Evolutionary conservation across 2,797 vertebrate genomes (phyloP).

Genomic region (Thalassophryne amazonica): DNA sequence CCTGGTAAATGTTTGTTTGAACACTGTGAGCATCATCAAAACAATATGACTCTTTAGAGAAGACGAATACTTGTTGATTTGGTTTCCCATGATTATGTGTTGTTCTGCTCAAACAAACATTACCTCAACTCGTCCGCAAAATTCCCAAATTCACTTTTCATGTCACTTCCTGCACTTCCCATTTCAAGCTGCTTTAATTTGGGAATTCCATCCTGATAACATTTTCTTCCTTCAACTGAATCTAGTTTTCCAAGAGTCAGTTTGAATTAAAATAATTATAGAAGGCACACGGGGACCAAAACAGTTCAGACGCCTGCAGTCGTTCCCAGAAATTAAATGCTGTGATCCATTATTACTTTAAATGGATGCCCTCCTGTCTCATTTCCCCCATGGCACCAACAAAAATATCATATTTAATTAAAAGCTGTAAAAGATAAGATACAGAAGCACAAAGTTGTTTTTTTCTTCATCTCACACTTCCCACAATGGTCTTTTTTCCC

Average conservation of each 20-base stretch:
- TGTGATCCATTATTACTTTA: slow-evolving; percentile 1
- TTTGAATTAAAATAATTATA: too few species aligned
- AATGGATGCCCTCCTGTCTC: not conserved
- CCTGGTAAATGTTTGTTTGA: slow-evolving; percentile 57
- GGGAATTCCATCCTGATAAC: slow-evolving; percentile 17
- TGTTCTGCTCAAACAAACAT: slow-evolving; percentile 60
- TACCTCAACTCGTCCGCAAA: slow-evolving; percentile 21
- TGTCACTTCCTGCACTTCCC: slow-evolving; percentile 37
- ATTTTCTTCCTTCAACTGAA: not conserved
- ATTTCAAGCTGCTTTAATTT: slow-evolving; percentile 50
- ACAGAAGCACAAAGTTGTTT: not conserved
- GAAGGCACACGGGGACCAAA: not conserved
- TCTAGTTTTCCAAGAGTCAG: not conserved
- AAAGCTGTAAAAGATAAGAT: not conserved
- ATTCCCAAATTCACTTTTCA: slow-evolving; percentile 39
- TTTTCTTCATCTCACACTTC: not conserved
- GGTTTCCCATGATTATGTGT: not conserved
- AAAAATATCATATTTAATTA: not conserved
- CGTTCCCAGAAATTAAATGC: slow-evolving; percentile 9
- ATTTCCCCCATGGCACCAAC: not conserved
- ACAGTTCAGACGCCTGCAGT: not conserved
- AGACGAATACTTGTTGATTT: not conserved
- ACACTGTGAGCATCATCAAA: slow-evolving; percentile 7
- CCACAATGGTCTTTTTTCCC: not conserved
- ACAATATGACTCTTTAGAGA: not conserved